These are phyloP conservation scores for Thryonomys swinderianus DNA, from an alignment of 2,113 vertebrate genomes.

Conservation along the genomic window DNA sequence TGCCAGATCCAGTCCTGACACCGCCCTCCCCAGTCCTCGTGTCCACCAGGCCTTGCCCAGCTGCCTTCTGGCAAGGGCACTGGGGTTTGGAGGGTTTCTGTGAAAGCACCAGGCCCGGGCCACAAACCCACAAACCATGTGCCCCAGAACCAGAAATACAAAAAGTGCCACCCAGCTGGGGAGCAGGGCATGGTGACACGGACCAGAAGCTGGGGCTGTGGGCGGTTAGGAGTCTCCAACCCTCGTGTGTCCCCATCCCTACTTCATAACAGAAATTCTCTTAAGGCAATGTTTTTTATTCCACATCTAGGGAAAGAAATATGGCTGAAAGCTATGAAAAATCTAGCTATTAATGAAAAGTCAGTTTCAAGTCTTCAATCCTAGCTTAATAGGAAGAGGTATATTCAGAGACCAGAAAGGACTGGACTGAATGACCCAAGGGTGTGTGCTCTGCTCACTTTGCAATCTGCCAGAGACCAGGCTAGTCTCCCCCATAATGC, in stretches of 20 bases:
- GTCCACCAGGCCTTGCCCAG: background rate
- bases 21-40: too few relatives aligned
- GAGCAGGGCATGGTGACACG: background rate
- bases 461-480: background rate
- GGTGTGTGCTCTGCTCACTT: background rate
- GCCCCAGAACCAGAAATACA: background rate
- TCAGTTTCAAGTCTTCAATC: background rate
- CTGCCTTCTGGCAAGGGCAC: background rate
- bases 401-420: background rate
- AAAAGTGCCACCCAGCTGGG: background rate
- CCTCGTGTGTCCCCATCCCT: background rate
- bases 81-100: background rate
- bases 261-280: background rate
- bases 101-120: background rate
- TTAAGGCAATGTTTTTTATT: background rate
- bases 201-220: background rate
- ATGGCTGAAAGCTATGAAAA: background rate
- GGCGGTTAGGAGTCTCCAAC: background rate
- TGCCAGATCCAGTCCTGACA: background rate
- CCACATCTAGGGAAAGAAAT: background rate
- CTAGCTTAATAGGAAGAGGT: background rate
- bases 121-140: background rate
- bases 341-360: constrained; percentile 12
- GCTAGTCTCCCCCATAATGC: background rate
- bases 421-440: background rate